A percentile compares a stretch with the other conserved stretches of the same genome.
phyloP scores from a whole-genome alignment of 2,797 vertebrate species.

The Natrix natrix region DNA sequence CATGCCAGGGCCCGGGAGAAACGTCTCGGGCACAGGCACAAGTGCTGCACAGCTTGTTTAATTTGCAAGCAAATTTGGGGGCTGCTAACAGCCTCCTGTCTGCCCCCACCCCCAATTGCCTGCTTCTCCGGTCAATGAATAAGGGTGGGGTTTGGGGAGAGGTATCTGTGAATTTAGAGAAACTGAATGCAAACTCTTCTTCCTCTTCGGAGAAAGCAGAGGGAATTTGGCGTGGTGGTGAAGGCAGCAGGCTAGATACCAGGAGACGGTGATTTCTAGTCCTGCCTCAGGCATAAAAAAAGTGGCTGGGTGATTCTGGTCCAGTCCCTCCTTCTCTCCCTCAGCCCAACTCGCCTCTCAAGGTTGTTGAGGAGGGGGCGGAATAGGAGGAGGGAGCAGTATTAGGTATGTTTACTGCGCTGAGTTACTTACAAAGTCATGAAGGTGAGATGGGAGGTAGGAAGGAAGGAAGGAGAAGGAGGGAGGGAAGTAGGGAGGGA shows the following conservation, averaged over 20 bases:
- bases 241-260: background rate
- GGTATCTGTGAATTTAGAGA: background rate
- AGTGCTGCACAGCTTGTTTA: accelerated
- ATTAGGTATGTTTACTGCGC: too few species aligned
- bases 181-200: background rate
- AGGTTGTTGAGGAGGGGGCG: too few species aligned
- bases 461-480: too few species aligned
- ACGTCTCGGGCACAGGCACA: accelerated
- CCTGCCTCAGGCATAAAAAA: background rate
- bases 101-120: background rate
- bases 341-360: background rate
- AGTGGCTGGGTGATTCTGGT: too few species aligned
- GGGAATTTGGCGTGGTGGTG: too few species aligned
- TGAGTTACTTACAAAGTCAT: background rate
- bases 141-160: background rate
- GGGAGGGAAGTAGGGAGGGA: accelerated
- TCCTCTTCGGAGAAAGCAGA: too few species aligned
- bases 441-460: background rate
- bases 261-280: background rate
- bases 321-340: background rate
- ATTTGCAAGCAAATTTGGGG: background rate
- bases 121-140: background rate
- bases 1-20: accelerated
- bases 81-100: background rate
- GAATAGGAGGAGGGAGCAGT: background rate